These are phyloP conservation scores for Echeneis naucrates DNA, from an alignment of 2,797 vertebrate species.

Conservation along the genomic window DNA sequence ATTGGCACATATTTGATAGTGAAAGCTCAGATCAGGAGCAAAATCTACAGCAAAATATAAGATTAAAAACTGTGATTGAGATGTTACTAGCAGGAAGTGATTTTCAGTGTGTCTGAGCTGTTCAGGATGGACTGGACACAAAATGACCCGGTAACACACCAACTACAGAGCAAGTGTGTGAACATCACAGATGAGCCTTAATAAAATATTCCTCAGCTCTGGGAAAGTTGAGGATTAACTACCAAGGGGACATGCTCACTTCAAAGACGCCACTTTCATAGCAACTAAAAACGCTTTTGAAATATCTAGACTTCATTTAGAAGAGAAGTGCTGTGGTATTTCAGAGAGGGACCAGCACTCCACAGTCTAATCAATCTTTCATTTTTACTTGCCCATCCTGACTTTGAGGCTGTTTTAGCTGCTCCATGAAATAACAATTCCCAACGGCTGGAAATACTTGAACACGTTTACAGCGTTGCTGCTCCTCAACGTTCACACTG, in stretches of 20 bases:
- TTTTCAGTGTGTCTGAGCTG: slow-evolving; percentile 41
- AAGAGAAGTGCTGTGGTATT: slow-evolving; percentile 62
- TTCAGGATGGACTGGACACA: slow-evolving; percentile 65
- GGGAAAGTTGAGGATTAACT: slow-evolving; percentile 57
- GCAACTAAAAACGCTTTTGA: slow-evolving; percentile 67
- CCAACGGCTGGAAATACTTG: slow-evolving; percentile 37
- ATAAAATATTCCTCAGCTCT: slow-evolving; percentile 70
- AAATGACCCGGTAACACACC: slow-evolving; percentile 68
- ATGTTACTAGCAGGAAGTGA: slow-evolving; percentile 35
- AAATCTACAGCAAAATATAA: not conserved
- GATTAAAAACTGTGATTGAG: slow-evolving; percentile 17
- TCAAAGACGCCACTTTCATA: slow-evolving; percentile 78
- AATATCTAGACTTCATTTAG: slow-evolving; percentile 76
- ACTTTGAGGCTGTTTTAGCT: slow-evolving; percentile 45
- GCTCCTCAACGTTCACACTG: slow-evolving; percentile 36
- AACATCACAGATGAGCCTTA: slow-evolving; percentile 74
- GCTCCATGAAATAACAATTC: slow-evolving; percentile 40
- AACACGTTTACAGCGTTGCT: slow-evolving; percentile 26
- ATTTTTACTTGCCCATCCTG: slow-evolving; percentile 57
- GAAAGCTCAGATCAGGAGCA: not conserved
- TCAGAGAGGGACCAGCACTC: slow-evolving; percentile 64
- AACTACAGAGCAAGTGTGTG: slow-evolving; percentile 49
- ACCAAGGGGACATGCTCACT: slow-evolving; percentile 74
- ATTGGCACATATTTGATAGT: not conserved
- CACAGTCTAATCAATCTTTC: slow-evolving; percentile 75